A percentile compares a stretch with the other conserved stretches of the same genome.
Evolutionary conservation across 2,113 vertebrate species (phyloP).

Genomic region (Sapayoa aenigma): DNA sequence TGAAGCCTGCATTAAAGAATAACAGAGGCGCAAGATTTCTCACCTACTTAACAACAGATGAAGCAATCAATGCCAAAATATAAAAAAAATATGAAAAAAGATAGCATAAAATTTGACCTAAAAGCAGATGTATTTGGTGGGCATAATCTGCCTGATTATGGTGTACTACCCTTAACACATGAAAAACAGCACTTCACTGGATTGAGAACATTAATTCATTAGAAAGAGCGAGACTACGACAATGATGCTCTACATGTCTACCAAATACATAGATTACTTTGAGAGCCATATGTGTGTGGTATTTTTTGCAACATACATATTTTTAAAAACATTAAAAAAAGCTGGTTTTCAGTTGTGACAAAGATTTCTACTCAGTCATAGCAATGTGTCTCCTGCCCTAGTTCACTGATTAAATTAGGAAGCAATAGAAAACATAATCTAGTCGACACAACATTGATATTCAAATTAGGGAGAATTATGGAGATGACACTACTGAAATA

Average conservation of each 20-base stretch:
- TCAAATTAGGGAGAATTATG: background rate
- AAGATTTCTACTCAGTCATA: background rate
- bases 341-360: background rate
- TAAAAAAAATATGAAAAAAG: background rate
- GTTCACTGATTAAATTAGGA: background rate
- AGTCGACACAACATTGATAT: background rate
- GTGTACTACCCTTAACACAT: background rate
- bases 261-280: background rate
- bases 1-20: background rate
- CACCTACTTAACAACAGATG: background rate
- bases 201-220: background rate
- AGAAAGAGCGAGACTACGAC: background rate
- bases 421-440: background rate
- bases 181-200: background rate
- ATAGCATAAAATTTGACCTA: background rate
- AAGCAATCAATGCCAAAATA: background rate
- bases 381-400: background rate
- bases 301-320: background rate
- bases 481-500: background rate
- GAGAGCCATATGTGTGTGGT: background rate
- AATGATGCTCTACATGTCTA: background rate
- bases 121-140: background rate
- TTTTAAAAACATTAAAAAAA: background rate
- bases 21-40: background rate
- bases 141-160: background rate